Evolutionary conservation across 2,797 vertebrate genomes (phyloP).

Genomic region (Alauda arvensis): DNA sequence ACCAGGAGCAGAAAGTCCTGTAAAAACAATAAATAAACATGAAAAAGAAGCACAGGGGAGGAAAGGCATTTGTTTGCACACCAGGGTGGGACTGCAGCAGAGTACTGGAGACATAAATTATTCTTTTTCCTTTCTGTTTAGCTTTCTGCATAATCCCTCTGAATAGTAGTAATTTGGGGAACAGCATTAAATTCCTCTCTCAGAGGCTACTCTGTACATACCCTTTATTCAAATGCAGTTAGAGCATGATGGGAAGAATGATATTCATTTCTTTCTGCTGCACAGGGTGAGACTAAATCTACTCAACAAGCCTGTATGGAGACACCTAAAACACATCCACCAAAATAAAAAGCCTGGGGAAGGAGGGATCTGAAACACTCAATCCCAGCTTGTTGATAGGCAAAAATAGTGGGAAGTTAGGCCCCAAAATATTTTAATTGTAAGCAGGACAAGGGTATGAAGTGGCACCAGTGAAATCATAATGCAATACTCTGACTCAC

Average conservation of each 20-base stretch:
- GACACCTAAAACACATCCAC: not conserved
- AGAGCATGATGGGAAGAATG: constrained; percentile 22
- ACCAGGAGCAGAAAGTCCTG: not conserved
- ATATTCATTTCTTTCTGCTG: constrained; percentile 40
- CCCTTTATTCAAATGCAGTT: constrained; percentile 40
- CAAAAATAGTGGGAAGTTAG: not conserved
- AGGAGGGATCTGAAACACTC: not conserved
- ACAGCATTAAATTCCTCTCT: constrained; percentile 26
- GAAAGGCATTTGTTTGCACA: constrained; percentile 13
- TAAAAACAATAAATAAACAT: not conserved
- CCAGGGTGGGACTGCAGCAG: not conserved
- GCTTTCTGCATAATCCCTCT: constrained; percentile 18
- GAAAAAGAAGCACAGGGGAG: not conserved
- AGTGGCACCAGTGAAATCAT: not conserved
- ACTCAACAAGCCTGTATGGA: not conserved
- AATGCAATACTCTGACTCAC: not conserved
- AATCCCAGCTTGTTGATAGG: not conserved
- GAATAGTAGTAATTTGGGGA: constrained; percentile 12
- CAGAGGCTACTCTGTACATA: constrained; percentile 13
- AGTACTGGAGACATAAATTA: not conserved
- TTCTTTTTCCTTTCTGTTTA: constrained; percentile 9
- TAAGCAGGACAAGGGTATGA: not conserved
- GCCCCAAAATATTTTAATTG: not conserved
- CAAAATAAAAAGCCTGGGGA: constrained; percentile 13
- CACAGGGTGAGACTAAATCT: constrained; percentile 19